Base-by-base conservation (phyloP, 2,113 vertebrate genomes). In the Cyprinodon brontotheroides region DNA sequence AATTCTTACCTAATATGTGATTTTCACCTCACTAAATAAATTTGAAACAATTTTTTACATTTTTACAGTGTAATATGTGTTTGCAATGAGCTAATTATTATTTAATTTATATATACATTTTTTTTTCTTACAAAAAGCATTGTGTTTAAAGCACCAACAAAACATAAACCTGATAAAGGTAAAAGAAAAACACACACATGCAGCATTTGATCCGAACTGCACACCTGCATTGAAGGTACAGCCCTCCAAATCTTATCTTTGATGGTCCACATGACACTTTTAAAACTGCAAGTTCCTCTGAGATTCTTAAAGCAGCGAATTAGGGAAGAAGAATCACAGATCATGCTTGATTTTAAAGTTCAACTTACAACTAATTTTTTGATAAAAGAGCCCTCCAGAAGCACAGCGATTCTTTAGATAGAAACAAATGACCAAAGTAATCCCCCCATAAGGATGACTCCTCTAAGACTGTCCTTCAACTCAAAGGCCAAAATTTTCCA, bases 301-400 rank as follows among this genome's bases (percentile, higher is more conserved):
- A 78, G 50, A 61, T 59, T 41, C 71, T 48, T 83, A 84, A 86
- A 78, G 68, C 29, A 41, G 72, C 80, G 80, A 77, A 89, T 91
- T 79, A 84, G 70, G 70, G 41, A 61, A 68, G 10, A 45, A 64
- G 39, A 29, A 64, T 48, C n/a, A 62, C 38, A 77, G 78, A 69
- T 72, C 67, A 66, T 68, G 65, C 78, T 82, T 22, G 68, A 72
- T 68, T 82, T 79, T 57, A 62, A 29, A 65, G 71, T 39, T 11
- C 0, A 77, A 77, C 75, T 39, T 70, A 67, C 48, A 57, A 11
- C 60, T 6, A 45, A 71, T 71, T 77, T 53, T 29, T 50, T 36
- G 37, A 74, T 66, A 62, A 83, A 86, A 67, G 47, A 48, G 22
- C 80, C 63, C 80, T 70, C n/a, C 68, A 43, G 53, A 75, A 10